Evolutionary conservation across 2,888 invertebrate species (phyloP), one percentile per base, ranked within the genome.

Genomic region (Colletes collaris): DNA sequence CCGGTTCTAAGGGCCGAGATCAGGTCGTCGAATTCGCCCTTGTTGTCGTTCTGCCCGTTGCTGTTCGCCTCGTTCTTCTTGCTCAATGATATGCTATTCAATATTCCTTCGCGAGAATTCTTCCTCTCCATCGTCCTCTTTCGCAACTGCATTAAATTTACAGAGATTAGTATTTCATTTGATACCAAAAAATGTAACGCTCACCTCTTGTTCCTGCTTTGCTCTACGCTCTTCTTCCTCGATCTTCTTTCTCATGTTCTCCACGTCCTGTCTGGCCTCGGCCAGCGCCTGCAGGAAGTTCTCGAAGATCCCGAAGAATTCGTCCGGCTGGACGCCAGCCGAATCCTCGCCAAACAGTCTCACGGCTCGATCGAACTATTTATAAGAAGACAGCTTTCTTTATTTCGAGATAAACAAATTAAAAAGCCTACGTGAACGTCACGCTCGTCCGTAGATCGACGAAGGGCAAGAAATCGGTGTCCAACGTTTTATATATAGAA

Each of bases 11-110:
- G 93, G 0, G 99, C 99, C 0, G 98, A 98, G 91, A 99, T 99
- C 87, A 99, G 94, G 93, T 99, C 99, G 91, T 99, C 99, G 93
- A 99, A 99, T 93, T 99, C 99, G 8, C 98, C 98, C 90, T 97
- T 96, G 74, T 94, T 96, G 75, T 93, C 93, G 27, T 91, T 91
- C 59, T 92, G 94, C 0, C 95, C 95, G 86, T 95, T 96, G 87
- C 95, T 95, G 64, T 96, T 96, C 0, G 86, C 83, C 83, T 93
- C 93, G 16, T 92, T 94, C 87, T 96, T 96, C 68, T 95, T 93
- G 76, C 94, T 96, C 72, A 97, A 93, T 27, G 96, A 96, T 16
- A 97, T 96, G 0, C 96, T 96, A 84, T 96, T 96, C 67, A 97
- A 94, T 0, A 97, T 95, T 52, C 97, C 97, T 79, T 97, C 97